Conservation (phyloP, 2,888 invertebrate species). For the Dendrolimus houi region DNA sequence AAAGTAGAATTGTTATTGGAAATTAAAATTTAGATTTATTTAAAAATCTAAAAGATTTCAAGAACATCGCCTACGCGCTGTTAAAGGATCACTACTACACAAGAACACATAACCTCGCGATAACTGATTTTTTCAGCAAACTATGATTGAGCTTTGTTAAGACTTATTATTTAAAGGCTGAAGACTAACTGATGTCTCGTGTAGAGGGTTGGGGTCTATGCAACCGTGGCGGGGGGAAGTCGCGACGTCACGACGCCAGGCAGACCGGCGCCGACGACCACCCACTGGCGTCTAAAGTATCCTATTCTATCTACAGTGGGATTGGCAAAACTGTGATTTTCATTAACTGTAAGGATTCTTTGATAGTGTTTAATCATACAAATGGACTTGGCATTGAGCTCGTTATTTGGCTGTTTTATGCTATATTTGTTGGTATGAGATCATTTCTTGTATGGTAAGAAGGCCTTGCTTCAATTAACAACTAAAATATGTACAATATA, state of each 20-base stretch:
- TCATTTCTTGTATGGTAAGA: not conserved
- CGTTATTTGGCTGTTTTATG: not conserved
- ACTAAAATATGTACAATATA: no score
- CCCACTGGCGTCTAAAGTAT: constrained; percentile 31
- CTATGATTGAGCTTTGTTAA: not conserved
- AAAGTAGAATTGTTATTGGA: no score
- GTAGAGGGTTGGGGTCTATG: constrained; percentile 16
- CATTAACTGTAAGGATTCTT: constrained; percentile 17
- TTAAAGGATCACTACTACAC: no score
- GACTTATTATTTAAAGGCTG: constrained; percentile 16
- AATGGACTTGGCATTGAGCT: not conserved
- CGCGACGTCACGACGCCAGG: constrained; percentile 72
- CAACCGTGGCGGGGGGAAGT: constrained; percentile 20
- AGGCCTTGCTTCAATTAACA: no score
- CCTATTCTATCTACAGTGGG: constrained; percentile 20
- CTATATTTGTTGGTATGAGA: not conserved
- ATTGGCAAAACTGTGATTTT: constrained; percentile 9
- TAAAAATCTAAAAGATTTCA: no score
- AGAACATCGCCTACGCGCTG: no score
- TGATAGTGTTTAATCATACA: not conserved
- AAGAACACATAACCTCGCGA: no score
- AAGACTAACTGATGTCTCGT: constrained; percentile 23
- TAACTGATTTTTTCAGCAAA: no score
- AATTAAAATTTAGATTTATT: no score
- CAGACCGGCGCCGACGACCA: constrained; percentile 56